These are phyloP conservation scores for Colletes collaris DNA, from an alignment of 2,888 invertebrate species.

Conservation along the genomic window DNA sequence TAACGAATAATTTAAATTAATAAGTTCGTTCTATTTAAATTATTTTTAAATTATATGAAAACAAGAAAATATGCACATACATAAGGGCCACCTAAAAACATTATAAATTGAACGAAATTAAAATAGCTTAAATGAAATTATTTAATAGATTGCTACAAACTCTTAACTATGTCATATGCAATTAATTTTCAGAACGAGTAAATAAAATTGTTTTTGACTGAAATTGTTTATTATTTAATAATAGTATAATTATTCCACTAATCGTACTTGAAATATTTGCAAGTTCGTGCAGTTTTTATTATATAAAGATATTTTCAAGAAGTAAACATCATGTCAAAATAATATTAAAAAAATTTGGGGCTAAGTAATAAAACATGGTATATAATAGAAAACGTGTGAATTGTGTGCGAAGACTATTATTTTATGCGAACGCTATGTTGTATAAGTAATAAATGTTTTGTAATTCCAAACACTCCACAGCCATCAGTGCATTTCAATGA, in stretches of 20 bases:
- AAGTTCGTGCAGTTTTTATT: constrained; percentile 36
- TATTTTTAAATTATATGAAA: constrained; percentile 11
- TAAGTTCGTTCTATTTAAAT: background rate
- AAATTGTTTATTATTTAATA: constrained; percentile 1
- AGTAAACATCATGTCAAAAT: constrained; percentile 14
- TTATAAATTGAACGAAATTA: constrained; percentile 31
- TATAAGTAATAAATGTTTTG: constrained; percentile 3
- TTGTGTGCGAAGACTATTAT: constrained; percentile 16
- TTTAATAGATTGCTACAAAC: constrained; percentile 2
- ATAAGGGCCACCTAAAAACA: constrained; percentile 38
- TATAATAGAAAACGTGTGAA: constrained; percentile 25
- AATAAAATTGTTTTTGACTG: background rate
- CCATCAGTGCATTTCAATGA: constrained; percentile 29
- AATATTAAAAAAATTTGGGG: background rate
- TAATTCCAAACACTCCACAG: background rate
- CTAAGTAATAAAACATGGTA: no score
- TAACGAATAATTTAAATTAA: constrained; percentile 38
- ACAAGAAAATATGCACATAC: constrained; percentile 43
- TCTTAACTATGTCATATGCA: constrained; percentile 22
- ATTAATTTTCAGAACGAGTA: constrained; percentile 1
- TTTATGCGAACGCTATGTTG: constrained; percentile 8
- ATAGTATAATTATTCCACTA: constrained; percentile 17
- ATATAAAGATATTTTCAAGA: constrained; percentile 25
- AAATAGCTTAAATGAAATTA: constrained; percentile 33
- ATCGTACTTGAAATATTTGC: constrained; percentile 6